Conservation (phyloP, 2,888 invertebrate genomes). For the Serrognathus titanus region DNA sequence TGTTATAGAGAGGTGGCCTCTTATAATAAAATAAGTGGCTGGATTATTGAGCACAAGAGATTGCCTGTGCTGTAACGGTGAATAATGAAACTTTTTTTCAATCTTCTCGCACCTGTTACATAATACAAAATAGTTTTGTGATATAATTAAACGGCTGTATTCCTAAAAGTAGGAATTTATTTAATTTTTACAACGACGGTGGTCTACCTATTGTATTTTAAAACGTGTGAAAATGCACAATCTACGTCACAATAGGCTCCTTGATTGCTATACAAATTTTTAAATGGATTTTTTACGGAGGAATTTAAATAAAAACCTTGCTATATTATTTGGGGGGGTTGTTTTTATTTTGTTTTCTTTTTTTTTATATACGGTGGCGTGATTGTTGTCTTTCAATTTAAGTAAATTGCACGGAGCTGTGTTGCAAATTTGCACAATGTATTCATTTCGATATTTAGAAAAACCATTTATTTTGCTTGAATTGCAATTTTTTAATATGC, state of each 20-base stretch:
- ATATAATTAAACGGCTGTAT: slow-evolving; percentile 17
- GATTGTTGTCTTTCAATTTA: no score
- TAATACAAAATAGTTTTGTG: slow-evolving; percentile 13
- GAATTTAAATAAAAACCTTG: slow-evolving; percentile 2
- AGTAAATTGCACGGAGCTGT: no score
- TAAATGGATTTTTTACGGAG: slow-evolving; percentile 18
- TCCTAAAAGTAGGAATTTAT: slow-evolving; percentile 24
- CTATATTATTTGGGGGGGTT: no score
- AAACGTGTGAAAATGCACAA: slow-evolving; percentile 29
- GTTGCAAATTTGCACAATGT: no score
- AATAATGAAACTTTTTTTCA: slow-evolving; percentile 2
- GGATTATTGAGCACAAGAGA: no score
- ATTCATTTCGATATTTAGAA: no score
- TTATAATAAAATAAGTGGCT: no score
- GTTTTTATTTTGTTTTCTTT: no score
- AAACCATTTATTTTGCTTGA: no score
- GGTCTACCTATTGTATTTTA: slow-evolving; percentile 26
- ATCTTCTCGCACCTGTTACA: slow-evolving; percentile 13
- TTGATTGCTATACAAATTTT: slow-evolving; percentile 23
- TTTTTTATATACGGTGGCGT: no score
- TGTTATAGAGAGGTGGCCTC: not conserved
- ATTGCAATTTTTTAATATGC: no score
- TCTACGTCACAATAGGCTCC: slow-evolving; percentile 19
- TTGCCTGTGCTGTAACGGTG: not conserved
- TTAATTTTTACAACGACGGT: slow-evolving; percentile 24